A percentile compares a stretch with the other conserved stretches of the same genome.
phyloP scores from a whole-genome alignment of 2,888 invertebrate genomes.

The Tryphoninae sp. region DNA sequence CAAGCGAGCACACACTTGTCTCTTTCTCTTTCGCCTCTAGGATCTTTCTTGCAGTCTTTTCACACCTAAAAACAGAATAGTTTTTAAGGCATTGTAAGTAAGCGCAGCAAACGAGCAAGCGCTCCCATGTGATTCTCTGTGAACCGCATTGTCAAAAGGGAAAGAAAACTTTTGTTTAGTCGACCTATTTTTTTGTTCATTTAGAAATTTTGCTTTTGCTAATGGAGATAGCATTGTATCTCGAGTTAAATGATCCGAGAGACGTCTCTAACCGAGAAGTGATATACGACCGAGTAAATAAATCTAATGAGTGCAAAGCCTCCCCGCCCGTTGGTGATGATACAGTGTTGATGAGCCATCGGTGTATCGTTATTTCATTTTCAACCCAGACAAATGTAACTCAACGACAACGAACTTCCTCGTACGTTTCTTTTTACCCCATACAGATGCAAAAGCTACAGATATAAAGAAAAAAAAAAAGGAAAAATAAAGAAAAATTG shows the following conservation, averaged over 20 bases:
- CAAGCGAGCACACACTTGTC: not conserved
- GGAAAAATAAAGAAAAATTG: constrained; percentile 57
- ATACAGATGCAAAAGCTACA: constrained; percentile 70
- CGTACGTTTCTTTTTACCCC: constrained; percentile 43
- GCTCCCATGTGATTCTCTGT: not conserved
- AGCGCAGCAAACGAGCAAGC: not conserved
- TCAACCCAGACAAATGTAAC: constrained; percentile 17
- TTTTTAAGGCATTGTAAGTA: constrained; percentile 1
- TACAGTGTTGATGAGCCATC: constrained; percentile 37
- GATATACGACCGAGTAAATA: constrained; percentile 36
- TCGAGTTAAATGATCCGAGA: no score
- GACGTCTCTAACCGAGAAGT: not conserved
- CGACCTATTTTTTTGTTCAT: constrained; percentile 5
- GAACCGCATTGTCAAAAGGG: constrained; percentile 26
- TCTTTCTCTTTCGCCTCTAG: constrained; percentile 12
- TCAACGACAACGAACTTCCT: constrained; percentile 28
- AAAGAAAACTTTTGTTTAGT: not conserved
- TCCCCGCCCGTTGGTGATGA: not conserved
- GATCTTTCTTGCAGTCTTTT: not conserved
- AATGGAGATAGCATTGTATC: constrained; percentile 8
- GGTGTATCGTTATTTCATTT: not conserved
- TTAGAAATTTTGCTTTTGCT: constrained; percentile 13
- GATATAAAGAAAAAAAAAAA: constrained; percentile 68
- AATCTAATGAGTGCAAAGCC: constrained; percentile 39
- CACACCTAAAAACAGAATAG: constrained; percentile 27